Evolutionary conservation across 2,113 vertebrate species (phyloP).

Genomic region (Pituophis catenifer): DNA sequence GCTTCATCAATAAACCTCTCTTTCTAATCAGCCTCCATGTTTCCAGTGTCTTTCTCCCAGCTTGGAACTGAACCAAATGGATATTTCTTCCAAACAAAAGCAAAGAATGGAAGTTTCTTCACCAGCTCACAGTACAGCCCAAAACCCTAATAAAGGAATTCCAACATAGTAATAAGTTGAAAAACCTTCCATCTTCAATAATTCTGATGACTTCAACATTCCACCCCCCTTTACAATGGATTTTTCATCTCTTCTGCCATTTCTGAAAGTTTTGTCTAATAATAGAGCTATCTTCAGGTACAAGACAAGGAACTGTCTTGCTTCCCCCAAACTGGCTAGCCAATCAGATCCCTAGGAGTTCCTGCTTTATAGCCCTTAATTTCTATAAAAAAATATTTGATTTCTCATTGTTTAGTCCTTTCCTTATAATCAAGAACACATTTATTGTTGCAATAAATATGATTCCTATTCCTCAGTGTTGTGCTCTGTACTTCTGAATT

Average conservation of each 20-base stretch:
- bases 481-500: neutral
- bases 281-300: neutral
- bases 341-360: neutral
- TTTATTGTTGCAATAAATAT: neutral
- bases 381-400: neutral
- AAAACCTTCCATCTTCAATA: neutral
- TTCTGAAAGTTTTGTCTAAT: neutral
- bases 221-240: neutral
- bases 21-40: too few relatives aligned
- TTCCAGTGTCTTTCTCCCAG: too few relatives aligned
- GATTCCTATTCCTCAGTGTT: neutral
- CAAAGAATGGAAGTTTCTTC: neutral
- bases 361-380: neutral
- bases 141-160: neutral
- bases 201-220: neutral
- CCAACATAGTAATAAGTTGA: neutral
- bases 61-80: too few relatives aligned
- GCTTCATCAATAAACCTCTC: too few relatives aligned
- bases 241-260: neutral
- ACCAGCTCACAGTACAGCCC: neutral
- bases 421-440: neutral
- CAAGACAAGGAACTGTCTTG: neutral
- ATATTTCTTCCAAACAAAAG: too few relatives aligned
- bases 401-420: neutral
- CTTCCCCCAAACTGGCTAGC: neutral